Evolutionary conservation across 2,113 vertebrate genomes (phyloP).

Genomic region (Telmatochromis sp.): DNA sequence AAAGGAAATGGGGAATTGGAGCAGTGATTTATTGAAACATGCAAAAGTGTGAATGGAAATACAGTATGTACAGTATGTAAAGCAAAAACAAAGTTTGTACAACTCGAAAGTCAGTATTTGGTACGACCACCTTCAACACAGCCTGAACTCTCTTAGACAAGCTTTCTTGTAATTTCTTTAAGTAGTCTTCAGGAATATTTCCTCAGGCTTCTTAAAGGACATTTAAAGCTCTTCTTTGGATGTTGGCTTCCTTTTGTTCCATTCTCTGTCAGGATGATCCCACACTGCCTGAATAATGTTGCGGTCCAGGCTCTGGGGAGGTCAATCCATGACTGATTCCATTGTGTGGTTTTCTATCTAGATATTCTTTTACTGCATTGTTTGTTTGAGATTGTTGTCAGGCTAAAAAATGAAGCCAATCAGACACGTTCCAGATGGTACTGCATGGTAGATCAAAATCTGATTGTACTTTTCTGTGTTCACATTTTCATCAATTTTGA

Average conservation of each 20-base stretch:
- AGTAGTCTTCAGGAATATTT: background rate
- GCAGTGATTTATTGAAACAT: background rate
- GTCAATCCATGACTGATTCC: background rate
- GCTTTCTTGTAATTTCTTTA: background rate
- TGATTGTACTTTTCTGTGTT: background rate
- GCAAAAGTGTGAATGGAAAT: background rate
- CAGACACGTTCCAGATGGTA: background rate
- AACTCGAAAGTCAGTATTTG: background rate
- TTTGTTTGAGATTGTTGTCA: background rate
- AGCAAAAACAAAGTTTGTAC: background rate
- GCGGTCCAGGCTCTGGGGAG: background rate
- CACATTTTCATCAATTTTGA: background rate
- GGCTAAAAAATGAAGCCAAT: background rate
- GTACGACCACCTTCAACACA: background rate
- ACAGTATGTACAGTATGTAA: background rate
- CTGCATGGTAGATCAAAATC: background rate
- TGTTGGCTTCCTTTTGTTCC: background rate
- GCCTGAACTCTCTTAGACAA: background rate
- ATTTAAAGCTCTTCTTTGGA: background rate
- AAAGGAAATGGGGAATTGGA: background rate
- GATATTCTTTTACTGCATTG: background rate
- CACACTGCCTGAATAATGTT: background rate
- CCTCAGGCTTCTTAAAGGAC: background rate
- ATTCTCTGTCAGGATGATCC: background rate
- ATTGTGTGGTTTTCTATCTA: background rate